Evolutionary conservation across 2,888 invertebrate species (phyloP).

Genomic region (Lobophora halterata): DNA sequence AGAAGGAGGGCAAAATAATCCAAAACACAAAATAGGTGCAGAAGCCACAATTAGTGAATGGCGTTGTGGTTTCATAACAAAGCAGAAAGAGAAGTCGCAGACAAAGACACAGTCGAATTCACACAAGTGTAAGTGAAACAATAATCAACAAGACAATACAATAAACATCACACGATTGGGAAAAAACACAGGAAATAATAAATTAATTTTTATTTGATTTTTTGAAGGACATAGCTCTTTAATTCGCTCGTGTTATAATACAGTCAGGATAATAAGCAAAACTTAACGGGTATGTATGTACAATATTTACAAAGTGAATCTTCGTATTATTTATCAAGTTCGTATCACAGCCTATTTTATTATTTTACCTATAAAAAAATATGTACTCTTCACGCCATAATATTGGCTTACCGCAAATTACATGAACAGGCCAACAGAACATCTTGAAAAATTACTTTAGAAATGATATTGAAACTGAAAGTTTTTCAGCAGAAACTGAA

Average conservation of each 20-base stretch:
- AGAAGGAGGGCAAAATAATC: slow-evolving; percentile 35
- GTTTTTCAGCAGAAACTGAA: not conserved
- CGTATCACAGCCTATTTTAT: too few species aligned
- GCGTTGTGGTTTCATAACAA: slow-evolving; percentile 29
- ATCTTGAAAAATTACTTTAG: too few species aligned
- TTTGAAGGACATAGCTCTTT: not conserved
- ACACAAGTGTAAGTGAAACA: slow-evolving; percentile 43
- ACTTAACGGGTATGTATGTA: too few species aligned
- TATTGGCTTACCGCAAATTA: too few species aligned
- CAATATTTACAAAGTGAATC: too few species aligned
- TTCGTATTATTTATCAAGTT: too few species aligned
- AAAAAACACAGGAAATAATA: slow-evolving; percentile 26
- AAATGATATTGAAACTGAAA: too few species aligned
- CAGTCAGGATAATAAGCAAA: too few species aligned
- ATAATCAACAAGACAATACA: slow-evolving; percentile 62
- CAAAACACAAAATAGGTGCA: slow-evolving; percentile 24
- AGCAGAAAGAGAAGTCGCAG: slow-evolving; percentile 39
- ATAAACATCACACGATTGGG: slow-evolving; percentile 63
- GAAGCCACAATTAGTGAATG: slow-evolving; percentile 57
- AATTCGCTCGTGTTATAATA: too few species aligned
- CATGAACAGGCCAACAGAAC: too few species aligned
- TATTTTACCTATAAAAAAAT: too few species aligned
- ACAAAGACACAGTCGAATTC: slow-evolving; percentile 61
- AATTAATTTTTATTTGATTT: slow-evolving; percentile 14
- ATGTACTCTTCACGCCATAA: too few species aligned